Conservation (phyloP, 2,797 vertebrate species). For the Lacerta bilineata region DNA sequence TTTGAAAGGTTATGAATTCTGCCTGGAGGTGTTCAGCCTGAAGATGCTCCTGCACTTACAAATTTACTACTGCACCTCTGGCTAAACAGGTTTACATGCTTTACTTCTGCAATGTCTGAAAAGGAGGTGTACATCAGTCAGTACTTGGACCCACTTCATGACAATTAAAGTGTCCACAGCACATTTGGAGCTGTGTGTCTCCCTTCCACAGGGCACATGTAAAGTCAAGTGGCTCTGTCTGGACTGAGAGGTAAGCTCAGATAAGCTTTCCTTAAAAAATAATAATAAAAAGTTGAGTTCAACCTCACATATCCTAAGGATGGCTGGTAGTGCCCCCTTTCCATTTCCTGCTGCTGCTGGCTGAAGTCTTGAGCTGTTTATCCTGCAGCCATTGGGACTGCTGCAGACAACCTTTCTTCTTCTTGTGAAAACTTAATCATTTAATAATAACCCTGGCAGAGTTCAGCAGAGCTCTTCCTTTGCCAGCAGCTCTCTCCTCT, state of each 20-base stretch:
- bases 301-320: background rate
- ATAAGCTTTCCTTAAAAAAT: background rate
- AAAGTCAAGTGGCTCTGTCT: fast-evolving
- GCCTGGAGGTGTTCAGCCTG: background rate
- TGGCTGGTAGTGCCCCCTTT: fast-evolving
- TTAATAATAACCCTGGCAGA: conserved; percentile 44
- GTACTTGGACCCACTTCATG: background rate
- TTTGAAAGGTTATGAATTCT: background rate
- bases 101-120: background rate
- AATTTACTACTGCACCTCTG: background rate
- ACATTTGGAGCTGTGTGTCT: background rate
- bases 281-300: background rate
- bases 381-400: conserved; percentile 8
- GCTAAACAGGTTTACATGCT: background rate
- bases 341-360: conserved; percentile 7
- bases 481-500: conserved; percentile 19
- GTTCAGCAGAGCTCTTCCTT: conserved; percentile 32
- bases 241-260: background rate
- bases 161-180: background rate
- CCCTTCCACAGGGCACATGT: background rate
- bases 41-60: background rate
- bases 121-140: background rate
- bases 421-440: conserved; percentile 39
- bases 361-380: conserved; percentile 12
- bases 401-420: conserved; percentile 6